Evolutionary conservation across 2,888 invertebrate species (phyloP), one percentile per base, ranked within the genome.

Genomic region (Tetropium fuscum): DNA sequence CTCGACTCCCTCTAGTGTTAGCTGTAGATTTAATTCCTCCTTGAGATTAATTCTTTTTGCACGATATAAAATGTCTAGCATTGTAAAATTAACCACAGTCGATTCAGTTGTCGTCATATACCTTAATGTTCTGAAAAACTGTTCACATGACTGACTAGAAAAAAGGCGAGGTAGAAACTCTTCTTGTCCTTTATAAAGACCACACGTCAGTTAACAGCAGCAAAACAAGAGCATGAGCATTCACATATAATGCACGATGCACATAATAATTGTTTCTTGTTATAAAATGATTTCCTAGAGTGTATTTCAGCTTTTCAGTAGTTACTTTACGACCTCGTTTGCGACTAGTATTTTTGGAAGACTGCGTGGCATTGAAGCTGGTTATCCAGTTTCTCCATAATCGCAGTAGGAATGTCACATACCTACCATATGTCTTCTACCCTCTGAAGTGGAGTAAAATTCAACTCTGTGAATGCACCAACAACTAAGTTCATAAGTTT

Each of bases 31-130:
- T 27, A 27, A 27, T 27, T 27, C 27, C 27, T 27, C 27, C 27
- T 6, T 27, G 6, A 27, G 6, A 27, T 27, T n/a, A 27, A 27
- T 27, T 27, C 2, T 27, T 27, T 27, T 27, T 7, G n/a, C n/a
- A 27, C 27, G 27, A 27, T 27, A 27, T 27, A 27, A 27, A 27
- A 27, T 27, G n/a, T 27, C 27, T 7, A 27, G 6, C 27, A 27
- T 27, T 27, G 27, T 27, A 27, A 2, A 27, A 27, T 27, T 27
- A 27, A 27, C 6, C n/a, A 27, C 2, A 27, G 27, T 27, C 3
- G 27, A 27, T 27, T 27, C 27, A 27, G 27, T 27, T 27, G 27
- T 27, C 27, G n/a, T n/a, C n/a, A n/a, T n/a, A n/a, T n/a, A n/a
- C n/a, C n/a, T n/a, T n/a, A n/a, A 27, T n/a, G 27, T 6, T 27